Conservation (phyloP, 2,797 vertebrate species). For the Dallia pectoralis region DNA sequence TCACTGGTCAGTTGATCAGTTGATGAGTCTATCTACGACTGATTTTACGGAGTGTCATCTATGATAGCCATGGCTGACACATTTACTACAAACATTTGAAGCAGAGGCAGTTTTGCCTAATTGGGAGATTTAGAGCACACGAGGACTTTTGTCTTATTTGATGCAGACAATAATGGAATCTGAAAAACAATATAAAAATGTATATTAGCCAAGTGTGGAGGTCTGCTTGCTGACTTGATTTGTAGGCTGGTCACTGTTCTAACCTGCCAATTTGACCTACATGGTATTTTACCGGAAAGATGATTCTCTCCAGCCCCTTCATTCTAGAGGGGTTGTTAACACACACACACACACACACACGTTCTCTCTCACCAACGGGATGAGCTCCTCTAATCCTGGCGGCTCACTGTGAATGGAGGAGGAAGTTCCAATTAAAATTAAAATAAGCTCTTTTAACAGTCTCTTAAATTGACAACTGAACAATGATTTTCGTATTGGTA, state of each 20-base stretch:
- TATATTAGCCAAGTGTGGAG: slow-evolving; percentile 71
- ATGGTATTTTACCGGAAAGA: slow-evolving; percentile 51
- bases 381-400: slow-evolving; percentile 60
- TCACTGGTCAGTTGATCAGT: no score
- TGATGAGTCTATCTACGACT: no score
- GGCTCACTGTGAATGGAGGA: slow-evolving; percentile 72
- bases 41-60: slow-evolving; percentile 77
- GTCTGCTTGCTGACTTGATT: slow-evolving; percentile 63
- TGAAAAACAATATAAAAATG: slow-evolving; percentile 64
- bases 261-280: slow-evolving; percentile 76
- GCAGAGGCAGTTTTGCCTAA: slow-evolving; percentile 78
- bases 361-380: slow-evolving; percentile 25
- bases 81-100: slow-evolving; percentile 79
- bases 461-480: slow-evolving; percentile 99
- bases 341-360: slow-evolving; percentile 32
- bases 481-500: slow-evolving; percentile 99
- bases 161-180: slow-evolving; percentile 78
- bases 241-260: slow-evolving; percentile 59
- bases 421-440: slow-evolving; percentile 95
- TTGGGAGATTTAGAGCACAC: slow-evolving; percentile 79
- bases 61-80: slow-evolving; percentile 70
- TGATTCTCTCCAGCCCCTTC: slow-evolving; percentile 43
- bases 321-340: slow-evolving; percentile 41
- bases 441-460: slow-evolving; percentile 96
- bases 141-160: slow-evolving; percentile 67